These are phyloP conservation scores for Bruchidius siliquastri DNA, from an alignment of 2,888 invertebrate genomes.

Conservation along the genomic window DNA sequence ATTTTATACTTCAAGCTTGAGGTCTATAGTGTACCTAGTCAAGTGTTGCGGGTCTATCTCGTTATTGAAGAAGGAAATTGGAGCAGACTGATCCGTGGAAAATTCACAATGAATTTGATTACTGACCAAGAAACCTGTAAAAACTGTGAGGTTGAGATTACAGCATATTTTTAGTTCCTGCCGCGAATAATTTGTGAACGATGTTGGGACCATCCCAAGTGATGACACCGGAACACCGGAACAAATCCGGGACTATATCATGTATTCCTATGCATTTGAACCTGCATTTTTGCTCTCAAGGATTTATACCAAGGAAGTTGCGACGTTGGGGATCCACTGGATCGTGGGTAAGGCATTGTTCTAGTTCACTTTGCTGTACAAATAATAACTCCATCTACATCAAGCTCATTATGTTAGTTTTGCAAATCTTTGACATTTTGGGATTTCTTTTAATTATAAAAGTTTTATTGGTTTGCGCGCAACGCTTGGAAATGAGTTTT, in stretches of 20 bases:
- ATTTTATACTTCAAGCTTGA: too few relatives aligned
- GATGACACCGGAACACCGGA: constrained; percentile 36
- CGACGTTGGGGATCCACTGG: constrained; percentile 71
- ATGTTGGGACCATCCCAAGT: constrained; percentile 39
- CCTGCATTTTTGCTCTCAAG: constrained; percentile 54
- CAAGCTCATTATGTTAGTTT: not conserved
- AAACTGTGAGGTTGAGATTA: not conserved
- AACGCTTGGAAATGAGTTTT: too few relatives aligned
- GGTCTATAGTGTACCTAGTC: too few relatives aligned
- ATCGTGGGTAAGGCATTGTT: constrained; percentile 59
- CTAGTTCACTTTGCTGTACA: not conserved
- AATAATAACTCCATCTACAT: too few relatives aligned
- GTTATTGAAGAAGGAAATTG: too few relatives aligned
- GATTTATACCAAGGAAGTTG: constrained; percentile 60
- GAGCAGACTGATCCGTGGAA: too few relatives aligned
- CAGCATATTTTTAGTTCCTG: not conserved
- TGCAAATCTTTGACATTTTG: not conserved
- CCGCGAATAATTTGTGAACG: not conserved
- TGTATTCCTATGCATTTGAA: constrained; percentile 52
- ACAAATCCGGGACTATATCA: constrained; percentile 45
- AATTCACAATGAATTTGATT: not conserved
- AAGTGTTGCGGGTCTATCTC: too few relatives aligned
- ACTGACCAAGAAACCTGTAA: not conserved
- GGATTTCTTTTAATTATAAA: too few relatives aligned
- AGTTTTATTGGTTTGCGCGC: too few relatives aligned